A percentile compares a stretch with the other conserved stretches of the same genome.
Evolutionary conservation across 1,140 invertebrate species (phyloP).

Genomic region (Octopus bimaculoides): DNA sequence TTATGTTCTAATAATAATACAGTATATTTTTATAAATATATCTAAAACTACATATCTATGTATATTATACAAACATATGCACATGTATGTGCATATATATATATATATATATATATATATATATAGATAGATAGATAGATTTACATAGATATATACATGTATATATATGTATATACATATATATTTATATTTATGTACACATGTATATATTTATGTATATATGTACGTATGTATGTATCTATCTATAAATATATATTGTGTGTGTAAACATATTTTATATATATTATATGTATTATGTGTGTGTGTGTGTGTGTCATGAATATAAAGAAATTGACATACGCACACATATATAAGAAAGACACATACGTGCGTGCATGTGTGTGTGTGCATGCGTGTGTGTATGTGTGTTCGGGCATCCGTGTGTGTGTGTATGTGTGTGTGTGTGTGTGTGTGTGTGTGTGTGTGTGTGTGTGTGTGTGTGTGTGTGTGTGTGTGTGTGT

Average conservation of each 20-base stretch:
- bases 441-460: constrained; percentile 2
- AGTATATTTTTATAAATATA: background rate
- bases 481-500: background rate
- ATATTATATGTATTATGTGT: too few relatives aligned
- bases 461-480: background rate
- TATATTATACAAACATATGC: background rate
- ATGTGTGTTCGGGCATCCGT: background rate
- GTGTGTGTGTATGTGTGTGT: background rate
- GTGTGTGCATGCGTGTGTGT: background rate
- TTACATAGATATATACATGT: background rate
- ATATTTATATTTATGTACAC: background rate
- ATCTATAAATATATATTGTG: too few relatives aligned
- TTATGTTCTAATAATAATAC: background rate
- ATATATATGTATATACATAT: background rate
- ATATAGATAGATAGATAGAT: background rate
- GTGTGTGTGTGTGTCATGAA: background rate
- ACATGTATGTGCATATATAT: background rate
- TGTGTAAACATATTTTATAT: too few relatives aligned
- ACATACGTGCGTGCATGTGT: background rate
- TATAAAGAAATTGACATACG: background rate
- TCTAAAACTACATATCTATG: background rate
- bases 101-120: background rate
- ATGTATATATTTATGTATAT: background rate
- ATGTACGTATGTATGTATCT: background rate
- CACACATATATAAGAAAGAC: background rate